Evolutionary conservation across 2,797 vertebrate genomes (phyloP), one percentile per base, ranked within the genome.

Genomic region (Hemitrygon akajei): DNA sequence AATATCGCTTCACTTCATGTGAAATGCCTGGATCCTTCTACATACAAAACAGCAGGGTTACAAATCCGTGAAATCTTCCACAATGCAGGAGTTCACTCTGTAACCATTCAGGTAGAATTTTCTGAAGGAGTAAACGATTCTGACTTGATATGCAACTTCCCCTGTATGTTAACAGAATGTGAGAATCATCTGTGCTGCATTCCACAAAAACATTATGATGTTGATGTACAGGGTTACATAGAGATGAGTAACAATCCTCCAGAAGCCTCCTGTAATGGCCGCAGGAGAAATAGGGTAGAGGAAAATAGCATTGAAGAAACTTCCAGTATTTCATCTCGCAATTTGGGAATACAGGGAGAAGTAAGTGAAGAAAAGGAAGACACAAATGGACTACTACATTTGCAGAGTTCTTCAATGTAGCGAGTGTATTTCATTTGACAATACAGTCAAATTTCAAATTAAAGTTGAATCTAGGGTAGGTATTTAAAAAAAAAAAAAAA

Each of bases 91-190:
- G 94, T 98, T 94, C 97, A 98, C 94, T 97, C 95, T 0, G 96
- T 98, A 94, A 98, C 98, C 93, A 96, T 98, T 34, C 98, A 98
- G 95, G 97, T 96, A 0, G 98, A 98, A 95, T 96, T 95, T 0
- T 18, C 40, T 1, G 95, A 97, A 60, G 34, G 20, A 96, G 95
- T 94, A 94, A 94, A 4, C 47, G 94, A 2, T 93, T 94, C 40
- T 22, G 94, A 0, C 56, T 94, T 94, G 18, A 71, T 10, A 12
- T 98, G 97, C 94, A 96, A 94, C 94, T 94, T 95, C 0, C 96
- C 97, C 1, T 98, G 97, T 94, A 94, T 97, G 94, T 96, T 96
- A 25, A 94, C 94, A 87, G 47, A 94, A 34, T 97, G 97, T 47
- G 95, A 95, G 27, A 94, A 95, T 56, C 95, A 96, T 11, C 94